These are phyloP conservation scores for Artibeus jamaicensis DNA, from an alignment of 2,797 vertebrate genomes.

Conservation along the genomic window DNA sequence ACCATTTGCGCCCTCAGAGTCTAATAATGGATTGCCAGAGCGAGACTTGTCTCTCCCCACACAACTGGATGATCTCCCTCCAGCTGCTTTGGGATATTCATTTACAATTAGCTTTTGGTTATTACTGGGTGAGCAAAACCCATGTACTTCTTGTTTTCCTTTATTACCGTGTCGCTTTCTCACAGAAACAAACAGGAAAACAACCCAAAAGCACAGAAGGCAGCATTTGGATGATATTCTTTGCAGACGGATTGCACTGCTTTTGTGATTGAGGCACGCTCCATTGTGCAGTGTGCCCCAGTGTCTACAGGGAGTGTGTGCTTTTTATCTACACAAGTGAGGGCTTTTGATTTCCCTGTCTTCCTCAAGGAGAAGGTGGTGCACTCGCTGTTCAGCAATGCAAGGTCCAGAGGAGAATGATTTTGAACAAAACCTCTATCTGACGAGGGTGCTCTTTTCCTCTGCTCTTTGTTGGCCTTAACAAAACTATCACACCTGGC, in stretches of 20 bases:
- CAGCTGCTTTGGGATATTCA: neutral
- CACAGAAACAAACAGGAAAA: conserved; percentile 44
- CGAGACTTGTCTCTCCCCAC: neutral
- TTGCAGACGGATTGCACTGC: neutral
- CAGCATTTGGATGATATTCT: neutral
- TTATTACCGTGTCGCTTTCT: neutral
- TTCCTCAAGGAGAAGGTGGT: conserved; percentile 17
- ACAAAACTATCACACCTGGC: neutral
- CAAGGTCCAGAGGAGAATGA: neutral
- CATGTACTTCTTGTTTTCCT: neutral
- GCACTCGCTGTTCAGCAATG: neutral
- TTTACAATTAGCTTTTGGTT: conserved; percentile 27
- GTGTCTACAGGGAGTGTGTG: neutral
- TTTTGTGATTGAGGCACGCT: neutral
- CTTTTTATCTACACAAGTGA: neutral
- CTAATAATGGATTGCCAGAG: neutral
- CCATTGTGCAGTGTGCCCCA: neutral
- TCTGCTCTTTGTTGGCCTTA: neutral
- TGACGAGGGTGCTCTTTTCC: neutral
- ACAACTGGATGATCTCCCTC: neutral
- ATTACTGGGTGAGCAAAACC: conserved; percentile 19
- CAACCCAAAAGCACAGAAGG: neutral
- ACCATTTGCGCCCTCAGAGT: neutral
- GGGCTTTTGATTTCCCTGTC: neutral
- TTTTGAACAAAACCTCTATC: neutral